phyloP scores from a whole-genome alignment of 2,888 invertebrate species.

The Aphrophora alni region DNA sequence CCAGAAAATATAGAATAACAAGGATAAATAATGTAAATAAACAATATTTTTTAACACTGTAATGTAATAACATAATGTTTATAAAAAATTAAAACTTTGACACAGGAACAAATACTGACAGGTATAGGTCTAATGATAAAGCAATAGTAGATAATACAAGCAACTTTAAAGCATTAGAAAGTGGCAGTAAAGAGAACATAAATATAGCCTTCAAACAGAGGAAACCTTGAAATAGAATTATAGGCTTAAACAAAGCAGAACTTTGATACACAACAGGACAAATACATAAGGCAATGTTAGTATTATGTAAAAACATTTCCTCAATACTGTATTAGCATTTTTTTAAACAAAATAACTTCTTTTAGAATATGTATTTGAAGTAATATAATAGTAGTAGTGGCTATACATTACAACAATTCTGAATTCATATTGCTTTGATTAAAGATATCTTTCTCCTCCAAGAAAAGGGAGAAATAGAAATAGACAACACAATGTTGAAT shows the following conservation, averaged over 20 bases:
- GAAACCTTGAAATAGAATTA: not conserved
- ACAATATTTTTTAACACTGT: too few relatives aligned
- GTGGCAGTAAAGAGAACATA: not conserved
- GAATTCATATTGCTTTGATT: not conserved
- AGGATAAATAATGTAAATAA: too few relatives aligned
- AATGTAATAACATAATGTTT: too few relatives aligned
- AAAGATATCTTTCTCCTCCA: not conserved
- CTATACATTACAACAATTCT: not conserved
- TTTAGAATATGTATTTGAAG: not conserved
- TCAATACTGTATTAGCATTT: not conserved
- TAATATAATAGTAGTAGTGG: not conserved
- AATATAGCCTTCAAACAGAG: not conserved
- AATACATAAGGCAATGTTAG: not conserved
- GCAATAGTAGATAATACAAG: too few relatives aligned
- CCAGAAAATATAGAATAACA: too few relatives aligned
- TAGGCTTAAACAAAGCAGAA: not conserved
- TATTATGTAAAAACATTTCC: too few relatives aligned
- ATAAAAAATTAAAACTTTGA: too few relatives aligned
- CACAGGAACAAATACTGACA: too few relatives aligned
- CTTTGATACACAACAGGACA: not conserved
- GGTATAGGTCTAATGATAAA: too few relatives aligned
- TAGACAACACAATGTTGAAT: not conserved
- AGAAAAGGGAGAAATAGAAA: not conserved
- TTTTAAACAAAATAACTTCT: too few relatives aligned
- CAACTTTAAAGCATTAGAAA: too few relatives aligned